Percentiles rank a stretch among this genome's conserved stretches.
Conservation (phyloP, 2,888 invertebrate genomes). For the Vannuccia rotundouncinata region DNA sequence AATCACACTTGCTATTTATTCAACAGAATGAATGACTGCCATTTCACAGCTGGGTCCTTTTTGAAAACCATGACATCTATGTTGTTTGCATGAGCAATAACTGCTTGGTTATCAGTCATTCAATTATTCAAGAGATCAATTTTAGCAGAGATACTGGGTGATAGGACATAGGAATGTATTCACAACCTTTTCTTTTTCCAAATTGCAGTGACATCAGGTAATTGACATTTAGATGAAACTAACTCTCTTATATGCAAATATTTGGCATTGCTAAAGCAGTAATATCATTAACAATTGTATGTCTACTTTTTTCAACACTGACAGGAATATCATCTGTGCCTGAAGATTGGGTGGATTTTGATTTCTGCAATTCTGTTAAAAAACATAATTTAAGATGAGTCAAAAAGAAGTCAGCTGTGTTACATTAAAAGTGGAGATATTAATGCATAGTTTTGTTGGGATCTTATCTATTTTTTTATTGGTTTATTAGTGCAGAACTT, state of each 20-base stretch:
- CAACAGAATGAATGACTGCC: slow-evolving; percentile 7
- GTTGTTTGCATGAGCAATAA: slow-evolving; percentile 23
- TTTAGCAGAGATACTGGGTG: slow-evolving; percentile 4
- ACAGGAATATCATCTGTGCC: slow-evolving; percentile 9
- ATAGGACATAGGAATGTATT: slow-evolving; percentile 5
- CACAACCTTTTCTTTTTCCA: slow-evolving; percentile 26
- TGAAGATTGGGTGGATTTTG: slow-evolving; percentile 23
- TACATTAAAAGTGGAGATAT: slow-evolving; percentile 22
- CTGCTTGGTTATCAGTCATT: background rate
- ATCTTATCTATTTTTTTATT: background rate
- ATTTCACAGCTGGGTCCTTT: slow-evolving; percentile 11
- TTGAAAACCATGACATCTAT: slow-evolving; percentile 17
- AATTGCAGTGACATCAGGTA: slow-evolving; percentile 4
- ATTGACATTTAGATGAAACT: slow-evolving; percentile 9
- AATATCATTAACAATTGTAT: slow-evolving; percentile 13
- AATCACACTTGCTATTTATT: background rate
- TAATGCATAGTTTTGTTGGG: slow-evolving; percentile 19
- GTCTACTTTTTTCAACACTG: slow-evolving; percentile 1
- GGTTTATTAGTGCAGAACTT: slow-evolving; percentile 16
- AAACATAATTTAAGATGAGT: background rate
- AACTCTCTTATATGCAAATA: background rate
- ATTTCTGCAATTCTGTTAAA: background rate
- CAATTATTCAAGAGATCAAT: slow-evolving; percentile 12
- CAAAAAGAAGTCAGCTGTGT: background rate
- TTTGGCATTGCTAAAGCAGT: slow-evolving; percentile 16